Evolutionary conservation across 1,140 invertebrate species (phyloP).

Genomic region (Drosophila melanica): DNA sequence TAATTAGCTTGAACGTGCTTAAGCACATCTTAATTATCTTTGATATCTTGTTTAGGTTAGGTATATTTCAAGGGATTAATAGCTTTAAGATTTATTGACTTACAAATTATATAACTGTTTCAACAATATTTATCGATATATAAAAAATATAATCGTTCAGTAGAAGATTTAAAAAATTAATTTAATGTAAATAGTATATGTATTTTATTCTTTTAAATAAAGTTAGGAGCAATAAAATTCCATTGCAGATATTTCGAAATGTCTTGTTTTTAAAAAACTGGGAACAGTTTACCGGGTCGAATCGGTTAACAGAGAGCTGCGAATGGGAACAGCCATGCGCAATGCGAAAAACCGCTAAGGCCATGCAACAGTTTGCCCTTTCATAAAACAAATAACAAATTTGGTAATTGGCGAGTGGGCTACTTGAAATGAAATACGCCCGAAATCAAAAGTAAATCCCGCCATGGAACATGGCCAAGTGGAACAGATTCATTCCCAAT

Average conservation of each 20-base stretch:
- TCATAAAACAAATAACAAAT: neutral
- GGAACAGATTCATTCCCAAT: constrained; percentile 37
- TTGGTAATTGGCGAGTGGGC: constrained; percentile 1
- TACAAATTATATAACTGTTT: too few relatives aligned
- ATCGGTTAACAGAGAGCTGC: constrained; percentile 62
- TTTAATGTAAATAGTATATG: too few relatives aligned
- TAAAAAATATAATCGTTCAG: too few relatives aligned
- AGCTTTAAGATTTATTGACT: too few relatives aligned
- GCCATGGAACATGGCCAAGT: constrained; percentile 3
- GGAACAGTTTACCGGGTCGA: constrained; percentile 26
- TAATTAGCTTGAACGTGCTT: neutral
- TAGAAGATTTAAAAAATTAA: too few relatives aligned
- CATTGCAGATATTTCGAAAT: neutral
- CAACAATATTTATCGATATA: too few relatives aligned
- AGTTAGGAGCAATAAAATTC: too few relatives aligned
- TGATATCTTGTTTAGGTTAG: neutral
- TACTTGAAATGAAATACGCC: constrained; percentile 37
- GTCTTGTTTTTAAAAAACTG: constrained; percentile 47
- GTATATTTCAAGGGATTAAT: too few relatives aligned
- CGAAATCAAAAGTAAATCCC: constrained; percentile 16
- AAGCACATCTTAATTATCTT: neutral
- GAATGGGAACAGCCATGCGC: constrained; percentile 58
- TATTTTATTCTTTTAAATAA: too few relatives aligned
- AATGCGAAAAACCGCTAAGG: neutral
- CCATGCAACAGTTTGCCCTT: constrained; percentile 67